Evolutionary conservation across 2,888 invertebrate species (phyloP).

Genomic region (Lasioglossum villosulum): DNA sequence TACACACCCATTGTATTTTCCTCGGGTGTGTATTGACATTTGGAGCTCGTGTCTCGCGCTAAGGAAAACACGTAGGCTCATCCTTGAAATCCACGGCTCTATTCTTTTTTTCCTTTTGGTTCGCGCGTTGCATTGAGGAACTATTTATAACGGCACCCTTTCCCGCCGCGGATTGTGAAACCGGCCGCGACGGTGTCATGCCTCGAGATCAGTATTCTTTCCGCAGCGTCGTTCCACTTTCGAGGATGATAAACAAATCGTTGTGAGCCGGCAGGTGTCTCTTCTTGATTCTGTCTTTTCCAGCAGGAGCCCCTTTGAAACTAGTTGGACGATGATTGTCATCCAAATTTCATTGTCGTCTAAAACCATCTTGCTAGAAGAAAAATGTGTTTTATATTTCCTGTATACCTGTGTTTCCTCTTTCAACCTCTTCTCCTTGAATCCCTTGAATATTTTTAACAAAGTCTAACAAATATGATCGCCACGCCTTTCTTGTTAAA

Average conservation of each 20-base stretch:
- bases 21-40: constrained; percentile 4
- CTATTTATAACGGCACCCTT: constrained; percentile 62
- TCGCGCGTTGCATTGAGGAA: constrained; percentile 33
- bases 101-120: constrained; percentile 20
- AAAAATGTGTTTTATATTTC: background rate
- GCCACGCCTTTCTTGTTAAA: too few relatives aligned
- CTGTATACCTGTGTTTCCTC: background rate
- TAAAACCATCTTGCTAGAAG: background rate
- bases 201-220: constrained; percentile 43
- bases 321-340: background rate
- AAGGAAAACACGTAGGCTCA: constrained; percentile 32
- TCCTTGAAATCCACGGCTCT: constrained; percentile 44
- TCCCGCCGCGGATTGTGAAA: constrained; percentile 39
- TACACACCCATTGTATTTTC: background rate
- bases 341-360: too few relatives aligned
- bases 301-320: background rate
- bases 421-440: too few relatives aligned
- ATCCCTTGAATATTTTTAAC: too few relatives aligned
- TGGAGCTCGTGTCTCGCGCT: background rate
- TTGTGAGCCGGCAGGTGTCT: background rate
- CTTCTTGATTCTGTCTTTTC: background rate
- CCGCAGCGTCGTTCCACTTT: constrained; percentile 31
- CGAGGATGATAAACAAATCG: constrained; percentile 36
- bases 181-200: constrained; percentile 11
- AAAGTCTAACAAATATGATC: too few relatives aligned